These are phyloP conservation scores for Heterotilapia buettikoferi DNA, from an alignment of 2,113 vertebrate genomes.

Conservation along the genomic window DNA sequence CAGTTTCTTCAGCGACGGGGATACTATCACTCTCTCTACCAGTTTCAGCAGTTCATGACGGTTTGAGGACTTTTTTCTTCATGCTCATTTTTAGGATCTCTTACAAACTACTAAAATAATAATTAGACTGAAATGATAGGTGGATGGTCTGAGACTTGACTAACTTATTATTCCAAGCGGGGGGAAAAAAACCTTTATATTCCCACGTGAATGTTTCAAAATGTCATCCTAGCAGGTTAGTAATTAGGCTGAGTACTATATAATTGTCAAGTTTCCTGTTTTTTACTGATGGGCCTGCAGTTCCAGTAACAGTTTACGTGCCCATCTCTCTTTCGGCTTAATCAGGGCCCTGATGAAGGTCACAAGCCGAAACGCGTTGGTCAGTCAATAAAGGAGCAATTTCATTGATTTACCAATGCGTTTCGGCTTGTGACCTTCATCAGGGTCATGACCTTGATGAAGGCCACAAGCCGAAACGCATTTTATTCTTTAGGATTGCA, in stretches of 20 bases:
- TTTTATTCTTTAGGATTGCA: not conserved
- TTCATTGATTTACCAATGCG: not conserved
- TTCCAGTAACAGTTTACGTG: fast-evolving
- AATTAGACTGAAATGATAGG: not conserved
- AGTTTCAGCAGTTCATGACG: conserved; percentile 97
- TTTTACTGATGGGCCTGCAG: not conserved
- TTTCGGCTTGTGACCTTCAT: not conserved
- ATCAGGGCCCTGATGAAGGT: not conserved
- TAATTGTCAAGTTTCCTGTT: not conserved
- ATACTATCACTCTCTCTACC: conserved; percentile 90
- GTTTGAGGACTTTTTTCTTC: conserved; percentile 52
- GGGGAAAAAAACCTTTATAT: not conserved
- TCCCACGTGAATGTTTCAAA: not conserved
- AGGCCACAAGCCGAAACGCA: fast-evolving
- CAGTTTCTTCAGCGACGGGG: conserved; percentile 88
- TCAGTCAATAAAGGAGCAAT: not conserved
- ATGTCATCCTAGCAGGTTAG: not conserved
- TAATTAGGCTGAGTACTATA: not conserved
- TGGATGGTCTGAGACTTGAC: not conserved
- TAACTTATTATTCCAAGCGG: not conserved
- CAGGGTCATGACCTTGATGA: not conserved
- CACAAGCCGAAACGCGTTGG: not conserved
- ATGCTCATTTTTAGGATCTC: not conserved
- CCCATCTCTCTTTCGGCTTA: not conserved
- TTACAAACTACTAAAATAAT: not conserved